Conservation (phyloP, 2,888 invertebrate genomes). For the Unio delphinus region DNA sequence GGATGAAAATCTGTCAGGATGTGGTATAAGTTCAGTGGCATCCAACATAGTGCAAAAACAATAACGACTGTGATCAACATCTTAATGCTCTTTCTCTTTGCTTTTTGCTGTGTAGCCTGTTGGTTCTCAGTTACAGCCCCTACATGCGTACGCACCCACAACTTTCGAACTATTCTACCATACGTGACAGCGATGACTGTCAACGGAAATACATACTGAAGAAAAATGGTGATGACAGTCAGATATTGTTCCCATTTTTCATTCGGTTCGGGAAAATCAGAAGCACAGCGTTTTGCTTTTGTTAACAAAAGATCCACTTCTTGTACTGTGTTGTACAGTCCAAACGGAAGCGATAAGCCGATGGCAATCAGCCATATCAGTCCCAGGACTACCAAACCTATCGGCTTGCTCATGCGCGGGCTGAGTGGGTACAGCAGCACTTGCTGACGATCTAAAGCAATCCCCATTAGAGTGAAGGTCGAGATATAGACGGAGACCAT, state of each 20-base stretch:
- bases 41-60: constrained; percentile 72
- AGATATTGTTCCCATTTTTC: constrained; percentile 65
- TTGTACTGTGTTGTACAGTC: constrained; percentile 64
- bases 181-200: constrained; percentile 70
- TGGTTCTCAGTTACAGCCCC: constrained; percentile 71
- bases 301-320: constrained; percentile 37
- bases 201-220: constrained; percentile 72
- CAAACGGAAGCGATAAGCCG: constrained; percentile 70
- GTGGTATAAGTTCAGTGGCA: constrained; percentile 73
- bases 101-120: constrained; percentile 65
- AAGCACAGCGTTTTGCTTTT: constrained; percentile 61
- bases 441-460: constrained; percentile 71
- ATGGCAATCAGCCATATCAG: constrained; percentile 69
- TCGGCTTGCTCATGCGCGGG: constrained; percentile 66
- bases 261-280: constrained; percentile 64
- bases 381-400: constrained; percentile 65
- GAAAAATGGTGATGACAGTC: constrained; percentile 68
- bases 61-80: constrained; percentile 72
- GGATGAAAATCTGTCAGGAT: constrained; percentile 69
- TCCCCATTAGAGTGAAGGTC: constrained; percentile 72
- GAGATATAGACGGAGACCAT: constrained; percentile 72
- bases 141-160: constrained; percentile 67
- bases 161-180: constrained; percentile 62
- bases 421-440: constrained; percentile 72
- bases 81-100: constrained; percentile 72